A percentile compares a stretch with the other conserved stretches of the same genome.
Evolutionary conservation across 2,797 vertebrate species (phyloP).

Genomic region (Gouania willdenowi): DNA sequence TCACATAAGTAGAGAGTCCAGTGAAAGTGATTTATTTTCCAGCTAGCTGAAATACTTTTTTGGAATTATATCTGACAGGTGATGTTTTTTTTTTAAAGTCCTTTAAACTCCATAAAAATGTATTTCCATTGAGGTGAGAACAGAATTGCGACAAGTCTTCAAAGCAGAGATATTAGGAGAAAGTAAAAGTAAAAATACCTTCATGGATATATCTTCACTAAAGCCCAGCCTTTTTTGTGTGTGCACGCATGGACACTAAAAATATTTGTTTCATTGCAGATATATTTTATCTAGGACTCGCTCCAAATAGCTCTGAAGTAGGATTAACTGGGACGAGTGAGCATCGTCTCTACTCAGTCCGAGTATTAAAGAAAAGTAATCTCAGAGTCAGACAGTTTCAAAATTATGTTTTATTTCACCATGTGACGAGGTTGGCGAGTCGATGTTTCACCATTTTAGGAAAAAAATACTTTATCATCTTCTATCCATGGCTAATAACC

Average conservation of each 20-base stretch:
- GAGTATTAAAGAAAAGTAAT: no score
- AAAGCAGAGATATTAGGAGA: not conserved
- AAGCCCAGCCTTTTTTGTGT: not conserved
- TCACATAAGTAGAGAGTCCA: no score
- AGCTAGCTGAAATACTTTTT: not conserved
- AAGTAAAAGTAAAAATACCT: not conserved
- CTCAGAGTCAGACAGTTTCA: no score
- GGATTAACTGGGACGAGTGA: not conserved
- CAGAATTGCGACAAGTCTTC: not conserved
- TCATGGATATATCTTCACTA: no score
- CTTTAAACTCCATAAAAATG: not conserved
- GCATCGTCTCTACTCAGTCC: no score
- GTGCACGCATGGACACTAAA: not conserved
- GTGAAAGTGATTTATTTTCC: not conserved
- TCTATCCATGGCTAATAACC: no score
- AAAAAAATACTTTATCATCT: no score
- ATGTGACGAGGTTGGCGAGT: no score
- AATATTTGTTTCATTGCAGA: not conserved
- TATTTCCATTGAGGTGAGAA: not conserved
- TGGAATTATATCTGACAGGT: no score
- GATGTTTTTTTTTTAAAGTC: not conserved
- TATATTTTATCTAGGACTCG: not conserved
- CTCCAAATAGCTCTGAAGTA: not conserved
- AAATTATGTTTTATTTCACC: constrained; percentile 1
- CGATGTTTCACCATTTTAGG: no score